phyloP scores from a whole-genome alignment of 2,888 invertebrate species.

The Drosophila dives region DNA sequence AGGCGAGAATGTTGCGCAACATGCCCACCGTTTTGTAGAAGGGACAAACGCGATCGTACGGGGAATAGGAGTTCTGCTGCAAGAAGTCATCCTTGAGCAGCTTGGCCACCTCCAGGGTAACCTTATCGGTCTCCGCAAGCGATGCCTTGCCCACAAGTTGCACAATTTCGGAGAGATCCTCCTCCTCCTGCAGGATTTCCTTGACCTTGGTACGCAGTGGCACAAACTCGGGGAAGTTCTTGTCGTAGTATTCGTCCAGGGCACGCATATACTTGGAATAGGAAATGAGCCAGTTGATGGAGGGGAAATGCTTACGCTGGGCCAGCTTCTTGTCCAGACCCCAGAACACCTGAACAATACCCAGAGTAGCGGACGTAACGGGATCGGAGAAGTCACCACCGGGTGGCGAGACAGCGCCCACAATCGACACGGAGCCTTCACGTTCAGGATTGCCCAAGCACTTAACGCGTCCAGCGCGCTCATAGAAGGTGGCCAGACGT shows the following conservation, averaged over 20 bases:
- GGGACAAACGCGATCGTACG: conserved; percentile 98
- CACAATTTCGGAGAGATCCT: conserved; percentile 99
- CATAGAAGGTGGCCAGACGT: conserved; percentile 99
- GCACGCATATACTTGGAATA: conserved; percentile 99
- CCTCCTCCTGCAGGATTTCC: conserved; percentile 99
- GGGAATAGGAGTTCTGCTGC: conserved; percentile 98
- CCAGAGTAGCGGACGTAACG: conserved; percentile 98
- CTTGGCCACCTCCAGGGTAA: conserved; percentile 99
- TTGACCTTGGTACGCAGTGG: conserved; percentile 96
- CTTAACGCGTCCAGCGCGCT: conserved; percentile 98
- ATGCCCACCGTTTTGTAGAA: conserved; percentile 99
- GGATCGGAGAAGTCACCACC: conserved; percentile 99
- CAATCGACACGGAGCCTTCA: conserved; percentile 99
- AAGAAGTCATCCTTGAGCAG: conserved; percentile 99
- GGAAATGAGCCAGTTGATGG: conserved; percentile 99
- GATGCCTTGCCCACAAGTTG: conserved; percentile 99
- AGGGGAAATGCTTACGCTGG: conserved; percentile 99
- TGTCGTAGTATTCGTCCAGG: conserved; percentile 99
- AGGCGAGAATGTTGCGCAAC: conserved; percentile 98
- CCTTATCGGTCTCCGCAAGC: conserved; percentile 98
- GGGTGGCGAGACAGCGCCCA: conserved; percentile 99
- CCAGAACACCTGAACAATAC: conserved; percentile 99
- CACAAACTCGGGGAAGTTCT: conserved; percentile 98
- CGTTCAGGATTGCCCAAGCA: conserved; percentile 98
- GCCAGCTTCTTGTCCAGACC: conserved; percentile 99